Conservation (phyloP, 2,797 vertebrate species). For the Chelon labrosus region DNA sequence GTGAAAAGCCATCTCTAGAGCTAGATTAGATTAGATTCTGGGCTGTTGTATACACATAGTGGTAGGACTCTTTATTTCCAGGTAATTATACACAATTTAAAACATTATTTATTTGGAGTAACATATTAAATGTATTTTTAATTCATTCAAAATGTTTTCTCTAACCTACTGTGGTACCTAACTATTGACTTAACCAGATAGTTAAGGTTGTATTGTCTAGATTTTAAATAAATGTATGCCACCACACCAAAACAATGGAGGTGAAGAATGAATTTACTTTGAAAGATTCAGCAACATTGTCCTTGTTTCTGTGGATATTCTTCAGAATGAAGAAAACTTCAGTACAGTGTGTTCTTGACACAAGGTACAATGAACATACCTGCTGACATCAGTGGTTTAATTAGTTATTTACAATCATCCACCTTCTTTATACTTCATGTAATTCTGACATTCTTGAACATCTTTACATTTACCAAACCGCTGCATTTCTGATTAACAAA, state of each 20-base stretch:
- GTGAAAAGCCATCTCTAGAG: too few relatives aligned
- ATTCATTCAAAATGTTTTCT: too few relatives aligned
- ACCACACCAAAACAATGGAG: background rate
- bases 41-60: too few relatives aligned
- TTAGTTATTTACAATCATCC: conserved; percentile 5
- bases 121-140: too few relatives aligned
- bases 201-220: background rate
- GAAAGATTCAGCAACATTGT: too few relatives aligned
- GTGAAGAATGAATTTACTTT: background rate
- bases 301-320: background rate
- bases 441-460: background rate
- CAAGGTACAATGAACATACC: background rate
- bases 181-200: too few relatives aligned
- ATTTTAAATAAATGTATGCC: background rate
- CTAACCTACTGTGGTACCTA: too few relatives aligned
- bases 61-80: too few relatives aligned
- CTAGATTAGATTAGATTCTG: too few relatives aligned
- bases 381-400: background rate
- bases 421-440: background rate
- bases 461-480: background rate
- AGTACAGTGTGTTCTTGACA: background rate
- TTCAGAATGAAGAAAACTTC: background rate
- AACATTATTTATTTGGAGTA: too few relatives aligned
- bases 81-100: too few relatives aligned
- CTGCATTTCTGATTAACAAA: background rate